phyloP scores from a whole-genome alignment of 2,797 vertebrate species.

The Ambastaia sidthimunki region DNA sequence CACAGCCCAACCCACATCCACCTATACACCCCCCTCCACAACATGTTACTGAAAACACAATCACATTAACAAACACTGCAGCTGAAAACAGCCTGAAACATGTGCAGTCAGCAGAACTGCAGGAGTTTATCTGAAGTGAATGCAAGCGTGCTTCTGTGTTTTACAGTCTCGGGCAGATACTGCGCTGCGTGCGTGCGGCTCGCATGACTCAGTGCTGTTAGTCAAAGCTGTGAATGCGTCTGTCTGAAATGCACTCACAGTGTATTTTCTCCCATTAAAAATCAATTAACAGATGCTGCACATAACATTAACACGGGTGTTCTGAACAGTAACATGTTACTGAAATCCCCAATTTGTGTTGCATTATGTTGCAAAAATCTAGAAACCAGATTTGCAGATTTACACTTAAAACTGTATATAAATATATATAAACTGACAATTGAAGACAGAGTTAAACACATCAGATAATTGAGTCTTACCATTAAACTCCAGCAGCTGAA shows the following conservation, averaged over 20 bases:
- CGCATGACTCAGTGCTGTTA: slow-evolving; percentile 67
- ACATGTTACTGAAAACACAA: no score
- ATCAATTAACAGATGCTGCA: no score
- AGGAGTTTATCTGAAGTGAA: slow-evolving; percentile 15
- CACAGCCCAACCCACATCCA: no score
- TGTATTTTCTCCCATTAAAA: no score
- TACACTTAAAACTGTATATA: no score
- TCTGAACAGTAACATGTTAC: background rate
- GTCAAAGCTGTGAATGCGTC: slow-evolving; percentile 63
- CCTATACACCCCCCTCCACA: no score
- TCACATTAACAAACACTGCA: background rate
- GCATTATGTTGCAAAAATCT: background rate
- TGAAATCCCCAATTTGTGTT: background rate
- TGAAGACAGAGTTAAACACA: no score
- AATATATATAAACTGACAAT: no score
- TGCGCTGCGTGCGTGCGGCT: slow-evolving; percentile 38
- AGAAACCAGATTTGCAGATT: no score
- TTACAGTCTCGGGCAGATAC: slow-evolving; percentile 27
- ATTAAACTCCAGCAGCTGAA: slow-evolving; percentile 82
- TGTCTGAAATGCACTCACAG: no score
- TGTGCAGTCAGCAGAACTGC: background rate
- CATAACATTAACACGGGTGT: no score
- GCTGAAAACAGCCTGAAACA: background rate
- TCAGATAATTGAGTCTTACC: slow-evolving; percentile 68
- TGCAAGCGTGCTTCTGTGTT: background rate